Base-by-base conservation (phyloP, 2,888 invertebrate genomes). In the Drosophila bunnanda region DNA sequence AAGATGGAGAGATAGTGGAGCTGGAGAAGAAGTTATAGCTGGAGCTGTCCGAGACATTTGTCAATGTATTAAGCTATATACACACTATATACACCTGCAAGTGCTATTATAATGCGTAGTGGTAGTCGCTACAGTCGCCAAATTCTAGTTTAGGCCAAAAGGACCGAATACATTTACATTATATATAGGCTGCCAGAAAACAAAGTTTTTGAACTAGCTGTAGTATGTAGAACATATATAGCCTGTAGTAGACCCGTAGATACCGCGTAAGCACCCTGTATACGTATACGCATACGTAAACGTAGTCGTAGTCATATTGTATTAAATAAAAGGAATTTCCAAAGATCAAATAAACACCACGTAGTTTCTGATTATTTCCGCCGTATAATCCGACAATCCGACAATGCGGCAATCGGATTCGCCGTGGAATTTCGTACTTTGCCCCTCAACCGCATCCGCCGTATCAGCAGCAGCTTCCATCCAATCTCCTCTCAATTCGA, bases 61-160 rank as follows among this genome's bases (percentile, higher is more conserved):
- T 62, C 57, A 38, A 71, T 68, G 73, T 75, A 79, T 77, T 58
- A 65, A 67, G 56, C 70, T 48, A 59, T 36, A 75, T 39, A 70
- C n/a, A 43, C 50, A 59, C 44, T 41, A 50, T 55, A 52, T 5
- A 46, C 41, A 62, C 22, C 13, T 58, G 69, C 36, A 77, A 74
- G 69, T 71, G 78, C 83, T 76, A 77, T 71, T 73, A 59, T 81
- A 60, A 66, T 75, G 48, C 69, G 43, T 76, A 76, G 56, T 58
- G 53, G 41, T 59, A 60, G 57, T 60, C 32, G 41, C 59, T 30
- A 38, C 64, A 73, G 62, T 67, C 41, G 50, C 70, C 64, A 39
- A 9, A 15, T 50, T 61, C 62, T 62, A 64, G 64, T 62, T 65
- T 36, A 62, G 39, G 64, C 64, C 64, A 28, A 41, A 34, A 20